Percentiles rank a stretch among this genome's conserved stretches.
These are phyloP conservation scores for Pocillopora verrucosa DNA, from an alignment of 64 coral and sea anemone species.

Conservation along the genomic window DNA sequence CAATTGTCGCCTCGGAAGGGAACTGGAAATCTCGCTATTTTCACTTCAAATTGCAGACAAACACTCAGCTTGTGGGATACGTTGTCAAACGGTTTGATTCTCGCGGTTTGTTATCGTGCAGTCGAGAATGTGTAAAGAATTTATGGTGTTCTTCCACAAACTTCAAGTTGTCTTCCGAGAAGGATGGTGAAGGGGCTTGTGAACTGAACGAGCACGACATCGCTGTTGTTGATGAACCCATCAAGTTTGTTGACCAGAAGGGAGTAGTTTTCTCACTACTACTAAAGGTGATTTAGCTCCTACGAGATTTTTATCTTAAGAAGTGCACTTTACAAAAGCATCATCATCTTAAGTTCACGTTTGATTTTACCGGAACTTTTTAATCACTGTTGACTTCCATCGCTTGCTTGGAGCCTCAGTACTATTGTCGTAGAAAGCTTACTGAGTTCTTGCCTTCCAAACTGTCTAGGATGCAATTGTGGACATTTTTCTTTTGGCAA, in stretches of 20 bases:
- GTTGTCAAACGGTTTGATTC: background rate
- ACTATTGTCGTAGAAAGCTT: too few relatives aligned
- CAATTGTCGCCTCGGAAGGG: background rate
- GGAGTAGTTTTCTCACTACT: background rate
- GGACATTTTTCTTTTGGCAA: too few relatives aligned
- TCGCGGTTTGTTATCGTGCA: background rate
- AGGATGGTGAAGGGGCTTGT: background rate
- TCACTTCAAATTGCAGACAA: background rate
- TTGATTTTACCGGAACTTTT: too few relatives aligned
- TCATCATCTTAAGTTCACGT: too few relatives aligned
- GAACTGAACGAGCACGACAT: background rate
- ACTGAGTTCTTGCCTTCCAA: too few relatives aligned
- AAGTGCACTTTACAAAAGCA: too few relatives aligned
- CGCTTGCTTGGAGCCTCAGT: too few relatives aligned
- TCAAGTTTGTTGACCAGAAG: background rate
- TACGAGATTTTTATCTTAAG: too few relatives aligned
- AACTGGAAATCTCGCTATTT: background rate
- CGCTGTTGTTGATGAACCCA: background rate
- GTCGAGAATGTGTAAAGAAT: background rate
- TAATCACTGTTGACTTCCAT: too few relatives aligned
- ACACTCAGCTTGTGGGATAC: background rate
- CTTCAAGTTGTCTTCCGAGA: background rate
- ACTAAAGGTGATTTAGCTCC: background rate
- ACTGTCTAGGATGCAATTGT: too few relatives aligned
- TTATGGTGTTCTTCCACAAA: background rate